Base-by-base conservation (phyloP, 2,113 vertebrate species). In the Pollimyrus isidori region DNA sequence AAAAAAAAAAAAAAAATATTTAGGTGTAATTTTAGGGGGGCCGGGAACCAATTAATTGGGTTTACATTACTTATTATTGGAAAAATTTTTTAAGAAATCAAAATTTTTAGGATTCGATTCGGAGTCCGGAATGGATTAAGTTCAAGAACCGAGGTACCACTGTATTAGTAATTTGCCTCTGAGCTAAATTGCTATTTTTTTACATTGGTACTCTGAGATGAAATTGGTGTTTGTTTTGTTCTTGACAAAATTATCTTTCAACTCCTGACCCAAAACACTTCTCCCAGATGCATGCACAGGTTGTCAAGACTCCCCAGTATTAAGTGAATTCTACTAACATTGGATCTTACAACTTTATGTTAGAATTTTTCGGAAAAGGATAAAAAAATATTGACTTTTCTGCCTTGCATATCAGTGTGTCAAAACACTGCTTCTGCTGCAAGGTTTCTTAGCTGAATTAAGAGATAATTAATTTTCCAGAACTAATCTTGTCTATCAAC, bases 381-480 rank as follows among this genome's bases (percentile, higher is more conserved):
- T 56, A 21, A 56, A 21, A 45, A 56, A 7, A 56, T 56, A 21
- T 21, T 21, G 21, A 49, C 23, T 50, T 85, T 48, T 49, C 46
- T n/a, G 23, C 46, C 19, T 19, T 85, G 13, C 11, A 46, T 3
- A 17, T 49, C 58, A 11, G n/a, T 50, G 15, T 46, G 87, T 45
- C 56, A 46, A 26, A 26, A 26, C 26, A 62, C 52, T 58, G 35
- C 49, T 39, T 87, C 23, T 15, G 7, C 50, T 30, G 50, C 7
- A 49, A 39, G 30, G 50, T 49, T 69, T 83, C 53, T 89, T 49
- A 56, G 53, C 53, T 39, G 76, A 82, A 26, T 82, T 89, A 58
- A 82, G 88, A 52, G 50, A 42, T n/a, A 89, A 82, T 89, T 52
- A 53, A 69, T 26, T n/a, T 73, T n/a, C n/a, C 42, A 19, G 42